Base-by-base conservation (phyloP, 1,140 invertebrate species). In the Brachionus rubens region DNA sequence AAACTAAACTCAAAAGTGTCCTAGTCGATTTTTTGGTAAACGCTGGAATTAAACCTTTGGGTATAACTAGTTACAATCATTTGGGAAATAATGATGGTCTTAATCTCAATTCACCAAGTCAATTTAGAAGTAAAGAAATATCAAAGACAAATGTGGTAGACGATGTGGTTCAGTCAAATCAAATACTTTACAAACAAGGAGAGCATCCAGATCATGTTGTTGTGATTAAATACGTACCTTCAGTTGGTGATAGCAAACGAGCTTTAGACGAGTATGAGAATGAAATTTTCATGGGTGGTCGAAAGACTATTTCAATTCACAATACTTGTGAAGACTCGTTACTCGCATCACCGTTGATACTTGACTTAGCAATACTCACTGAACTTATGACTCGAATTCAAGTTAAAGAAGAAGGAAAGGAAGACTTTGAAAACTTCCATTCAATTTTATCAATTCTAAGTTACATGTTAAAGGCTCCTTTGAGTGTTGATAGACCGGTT, bases 61-160 rank as follows among this genome's bases (percentile, higher is more conserved):
- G 92, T n/a, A 95, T 98, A 79, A 94, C 95, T 30, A 96, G 93
- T 80, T 98, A 98, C 85, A 98, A 98, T 82, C 95, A 98, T 86
- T 87, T 98, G 65, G 95, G 95, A 0, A 98, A 98, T 82, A 98
- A 98, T 82, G 95, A 98, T 85, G 95, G 95, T 19, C 92, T 91
- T 81, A 98, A 98, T 83, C 87, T 98, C n/a, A 94, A 92, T 3
- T 91, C 94, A 16, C 92, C 92, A 0, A 85, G 91, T 80, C 93
- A 96, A 82, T 98, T 98, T 85, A 87, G 87, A 46, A 88, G 86
- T 21, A 87, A 87, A 82, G 86, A 87, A 81, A 85, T 86, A 79
- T 79, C 77, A 70, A 76, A 76, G 33, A 62, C 75, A 65, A 96
- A 92, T 82, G 94, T 97, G 3, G 92, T 97, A 0, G 94, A 98